phyloP scores from a whole-genome alignment of 2,888 invertebrate species.

The Agapostemon virescens region DNA sequence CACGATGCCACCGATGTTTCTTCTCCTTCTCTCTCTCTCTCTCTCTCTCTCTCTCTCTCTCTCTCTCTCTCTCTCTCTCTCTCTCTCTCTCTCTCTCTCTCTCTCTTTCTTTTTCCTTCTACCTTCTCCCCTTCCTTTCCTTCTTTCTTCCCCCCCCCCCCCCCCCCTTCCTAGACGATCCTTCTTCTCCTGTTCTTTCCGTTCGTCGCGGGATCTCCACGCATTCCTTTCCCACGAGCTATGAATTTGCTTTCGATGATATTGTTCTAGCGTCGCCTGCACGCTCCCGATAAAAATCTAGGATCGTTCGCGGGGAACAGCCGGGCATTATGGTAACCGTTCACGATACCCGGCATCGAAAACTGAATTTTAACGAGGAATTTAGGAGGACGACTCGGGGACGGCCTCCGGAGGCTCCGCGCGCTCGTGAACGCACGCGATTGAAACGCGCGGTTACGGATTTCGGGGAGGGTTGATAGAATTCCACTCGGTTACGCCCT shows the following conservation, averaged over 20 bases:
- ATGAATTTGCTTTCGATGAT: constrained; percentile 70
- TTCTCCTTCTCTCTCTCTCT: constrained; percentile 43
- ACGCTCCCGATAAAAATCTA: constrained; percentile 55
- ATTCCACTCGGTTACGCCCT: background rate
- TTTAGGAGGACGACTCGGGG: background rate
- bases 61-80: constrained; percentile 35
- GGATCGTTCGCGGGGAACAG: constrained; percentile 34
- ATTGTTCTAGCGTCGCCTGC: constrained; percentile 55
- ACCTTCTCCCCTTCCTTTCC: too few relatives aligned
- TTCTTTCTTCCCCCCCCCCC: too few relatives aligned
- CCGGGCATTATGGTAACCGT: constrained; percentile 43
- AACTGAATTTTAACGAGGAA: constrained; percentile 52
- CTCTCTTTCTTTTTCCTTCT: too few relatives aligned
- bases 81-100: constrained; percentile 25
- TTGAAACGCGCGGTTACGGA: background rate
- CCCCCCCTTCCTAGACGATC: background rate
- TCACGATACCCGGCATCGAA: constrained; percentile 18
- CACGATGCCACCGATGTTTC: constrained; percentile 62
- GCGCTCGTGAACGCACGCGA: background rate
- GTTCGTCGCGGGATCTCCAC: constrained; percentile 39
- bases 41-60: background rate
- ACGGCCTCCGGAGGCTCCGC: background rate
- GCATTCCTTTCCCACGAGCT: constrained; percentile 70
- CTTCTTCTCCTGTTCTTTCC: constrained; percentile 18
- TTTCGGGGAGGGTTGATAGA: background rate